Evolutionary conservation across 1,140 invertebrate species (phyloP), one percentile per base, ranked within the genome.

Genomic region (Drosophila equinoxialis): DNA sequence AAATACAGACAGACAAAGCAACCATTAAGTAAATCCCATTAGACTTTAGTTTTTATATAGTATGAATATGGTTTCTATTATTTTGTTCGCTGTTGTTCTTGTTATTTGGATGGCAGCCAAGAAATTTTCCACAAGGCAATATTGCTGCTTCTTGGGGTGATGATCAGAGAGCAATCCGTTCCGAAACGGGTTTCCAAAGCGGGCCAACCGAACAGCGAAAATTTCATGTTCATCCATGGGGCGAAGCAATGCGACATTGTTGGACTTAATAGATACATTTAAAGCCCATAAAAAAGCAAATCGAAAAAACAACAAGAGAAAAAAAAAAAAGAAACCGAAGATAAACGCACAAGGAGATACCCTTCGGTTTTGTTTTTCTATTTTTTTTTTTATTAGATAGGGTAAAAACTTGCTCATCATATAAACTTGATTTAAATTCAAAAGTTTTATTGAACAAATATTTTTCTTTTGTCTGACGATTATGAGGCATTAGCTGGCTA

Each of bases 201-300:
- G 68, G 71, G 79, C 71, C 71, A 39, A 59, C 30, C 30, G 6
- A 30, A 30, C 65, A 86, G 81, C 86, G 81, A 79, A 79, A 85
- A 59, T 55, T 55, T 69, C 14, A 35, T 69, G 55, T 54, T 68
- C 23, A 20, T 60, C 35, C 35, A 63, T 74, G 72, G 62, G 63
- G 64, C 68, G 71, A 73, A 75, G 79, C 84, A 85, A 85, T 81
- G 55, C 79, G 80, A 87, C 84, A 83, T 83, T 87, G 84, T 87
- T 68, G 74, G 45, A 71, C 84, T 81, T 87, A 87, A 89, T 89
- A 89, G 84, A 87, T 81, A 87, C 45, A 87, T 87, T 89, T 87
- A 87, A 87, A 83, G 84, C 84, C 85, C 84, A 87, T 87, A 87
- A 87, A 87, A 78, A 89, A 87, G 77, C 84, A 77, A 77, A 80